Base-by-base conservation (phyloP, 2,113 vertebrate species). In the Callorhinus ursinus region DNA sequence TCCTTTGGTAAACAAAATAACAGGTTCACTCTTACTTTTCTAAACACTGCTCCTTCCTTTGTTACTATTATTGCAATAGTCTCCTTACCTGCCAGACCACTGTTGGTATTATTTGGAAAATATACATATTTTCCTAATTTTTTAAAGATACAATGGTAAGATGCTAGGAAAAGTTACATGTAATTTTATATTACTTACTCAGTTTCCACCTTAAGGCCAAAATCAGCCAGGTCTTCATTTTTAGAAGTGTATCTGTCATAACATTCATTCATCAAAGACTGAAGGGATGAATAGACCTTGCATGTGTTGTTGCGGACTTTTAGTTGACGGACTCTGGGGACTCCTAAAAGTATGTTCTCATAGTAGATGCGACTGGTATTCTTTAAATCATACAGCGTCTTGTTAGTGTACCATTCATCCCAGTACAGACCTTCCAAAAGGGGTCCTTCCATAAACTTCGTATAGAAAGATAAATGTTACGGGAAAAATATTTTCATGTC, bases 391-490 rank as follows among this genome's bases (percentile, higher is more conserved):
- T 87, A 67, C 63, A 88, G 28, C 0, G 88, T n/a, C 3, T 9
- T 55, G 65, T 77, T 97, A 89, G 85, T 97, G 14, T 98, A 97
- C 96, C 98, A 97, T 24, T 97, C 94, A 28, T 98, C 98, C 98
- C 98, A 99, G 97, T 98, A 99, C n/a, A 99, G 97, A 53, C 98
- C 98, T 80, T 99, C 97, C 97, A 99, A 72, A 59, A 98, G 80
- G 10, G 98, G 98, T 71, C 98, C 98, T 96, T 99, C 97, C 98
- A 98, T 97, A 98, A 98, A 98, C 98, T 98, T 21, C 10, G 91
- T 1, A 88, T 26, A 95, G 61, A 88, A 93, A 94, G 88, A 95
- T 65, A 97, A 69, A 93, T 51, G 31, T 89, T 93, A 96, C 5
- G 28, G 65, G 74, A 53, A 96, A 90, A 93, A 63, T 80, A 83